phyloP scores from a whole-genome alignment of 2,888 invertebrate species.

The Lutraria lutraria region DNA sequence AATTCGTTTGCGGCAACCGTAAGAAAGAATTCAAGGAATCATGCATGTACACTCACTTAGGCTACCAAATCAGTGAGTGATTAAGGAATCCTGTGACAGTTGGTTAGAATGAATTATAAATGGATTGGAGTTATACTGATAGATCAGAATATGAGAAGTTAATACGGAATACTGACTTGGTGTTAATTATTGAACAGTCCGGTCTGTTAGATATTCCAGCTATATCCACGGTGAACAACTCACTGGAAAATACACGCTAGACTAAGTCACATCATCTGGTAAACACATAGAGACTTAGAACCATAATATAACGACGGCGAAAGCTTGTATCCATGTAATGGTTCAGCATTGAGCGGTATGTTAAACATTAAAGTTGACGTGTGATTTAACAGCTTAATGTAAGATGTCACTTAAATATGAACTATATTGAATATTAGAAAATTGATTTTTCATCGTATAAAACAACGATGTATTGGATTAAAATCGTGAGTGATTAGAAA shows the following conservation, averaged over 20 bases:
- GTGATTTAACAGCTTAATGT: not conserved
- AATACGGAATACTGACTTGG: not conserved
- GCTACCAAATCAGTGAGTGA: conserved; percentile 3
- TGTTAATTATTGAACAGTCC: conserved; percentile 24
- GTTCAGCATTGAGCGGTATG: too few relatives aligned
- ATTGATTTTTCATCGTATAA: conserved; percentile 6
- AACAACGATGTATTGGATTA: conserved; percentile 1
- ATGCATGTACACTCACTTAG: not conserved
- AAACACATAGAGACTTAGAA: not conserved
- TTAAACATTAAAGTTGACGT: too few relatives aligned
- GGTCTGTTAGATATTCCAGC: not conserved
- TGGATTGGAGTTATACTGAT: conserved; percentile 4
- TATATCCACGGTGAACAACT: not conserved
- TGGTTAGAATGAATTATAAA: conserved; percentile 15
- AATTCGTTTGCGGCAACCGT: too few relatives aligned
- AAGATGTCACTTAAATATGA: not conserved
- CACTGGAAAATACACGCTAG: not conserved
- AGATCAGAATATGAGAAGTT: conserved; percentile 3
- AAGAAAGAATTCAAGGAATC: too few relatives aligned
- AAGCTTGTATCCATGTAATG: too few relatives aligned
- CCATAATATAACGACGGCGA: too few relatives aligned
- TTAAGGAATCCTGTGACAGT: not conserved
- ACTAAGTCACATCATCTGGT: not conserved
- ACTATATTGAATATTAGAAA: not conserved
- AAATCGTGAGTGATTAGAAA: not conserved